Conservation (phyloP, 2,888 invertebrate species). For the Helobdella robusta region DNA sequence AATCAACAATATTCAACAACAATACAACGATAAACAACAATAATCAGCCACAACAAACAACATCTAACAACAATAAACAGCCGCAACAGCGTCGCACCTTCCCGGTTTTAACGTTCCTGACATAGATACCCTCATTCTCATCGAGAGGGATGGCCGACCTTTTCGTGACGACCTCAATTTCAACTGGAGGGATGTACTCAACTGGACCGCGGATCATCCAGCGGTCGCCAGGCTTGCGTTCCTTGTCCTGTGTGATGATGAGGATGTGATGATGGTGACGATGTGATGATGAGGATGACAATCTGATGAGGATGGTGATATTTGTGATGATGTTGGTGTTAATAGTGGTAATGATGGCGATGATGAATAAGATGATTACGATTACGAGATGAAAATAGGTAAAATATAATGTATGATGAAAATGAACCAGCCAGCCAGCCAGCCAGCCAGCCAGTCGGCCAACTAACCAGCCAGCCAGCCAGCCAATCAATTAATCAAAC, state of each 20-base stretch:
- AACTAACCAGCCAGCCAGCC: too few relatives aligned
- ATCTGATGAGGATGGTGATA: neutral
- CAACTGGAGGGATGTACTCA: slow-evolving; percentile 53
- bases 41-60: too few relatives aligned
- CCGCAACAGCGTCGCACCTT: too few relatives aligned
- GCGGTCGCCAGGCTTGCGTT: slow-evolving; percentile 51
- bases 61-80: too few relatives aligned
- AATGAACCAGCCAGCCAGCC: too few relatives aligned
- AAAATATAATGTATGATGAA: too few relatives aligned
- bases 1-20: too few relatives aligned
- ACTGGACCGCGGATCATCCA: slow-evolving; percentile 54
- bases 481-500: too few relatives aligned
- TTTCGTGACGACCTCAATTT: slow-evolving; percentile 51
- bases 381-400: too few relatives aligned
- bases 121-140: slow-evolving; percentile 54
- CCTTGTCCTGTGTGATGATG: slow-evolving; percentile 30
- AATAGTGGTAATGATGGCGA: neutral
- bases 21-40: too few relatives aligned
- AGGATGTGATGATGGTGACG: neutral
- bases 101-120: slow-evolving; percentile 51
- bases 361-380: too few relatives aligned
- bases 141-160: slow-evolving; percentile 52
- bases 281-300: neutral
- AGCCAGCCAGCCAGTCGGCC: too few relatives aligned
- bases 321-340: neutral